Evolutionary conservation across 2,888 invertebrate species (phyloP).

Genomic region (Microchrysa polita): DNA sequence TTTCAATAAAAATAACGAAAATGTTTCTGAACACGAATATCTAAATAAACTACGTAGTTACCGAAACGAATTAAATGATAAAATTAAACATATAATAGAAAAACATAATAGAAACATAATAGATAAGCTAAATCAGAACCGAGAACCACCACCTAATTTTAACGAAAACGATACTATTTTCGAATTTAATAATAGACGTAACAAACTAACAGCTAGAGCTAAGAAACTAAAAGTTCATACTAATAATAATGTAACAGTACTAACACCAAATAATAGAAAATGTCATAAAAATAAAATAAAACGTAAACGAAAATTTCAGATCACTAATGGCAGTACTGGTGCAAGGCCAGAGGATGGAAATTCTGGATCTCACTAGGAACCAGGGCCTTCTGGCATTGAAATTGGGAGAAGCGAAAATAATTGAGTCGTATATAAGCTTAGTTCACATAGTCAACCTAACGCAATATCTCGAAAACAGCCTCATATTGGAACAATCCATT

Average conservation of each 20-base stretch:
- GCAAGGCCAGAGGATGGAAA: constrained; percentile 3
- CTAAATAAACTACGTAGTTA: neutral
- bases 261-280: constrained; percentile 6
- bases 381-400: neutral
- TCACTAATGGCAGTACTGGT: neutral
- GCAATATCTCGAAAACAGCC: neutral
- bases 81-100: neutral
- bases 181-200: constrained; percentile 42
- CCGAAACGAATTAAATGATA: neutral
- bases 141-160: constrained; percentile 18
- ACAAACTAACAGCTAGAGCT: constrained; percentile 8
- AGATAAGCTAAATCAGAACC: constrained; percentile 28
- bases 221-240: neutral
- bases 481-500: too few relatives aligned
- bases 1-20: neutral
- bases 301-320: neutral
- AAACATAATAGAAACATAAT: constrained; percentile 5
- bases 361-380: neutral
- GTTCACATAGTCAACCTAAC: neutral
- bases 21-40: too few relatives aligned
- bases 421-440: neutral
- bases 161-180: constrained; percentile 19
- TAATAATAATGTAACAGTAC: neutral
- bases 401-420: neutral
- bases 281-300: neutral